Conservation (phyloP, 2,113 vertebrate genomes). For the Phocoena phocoena region DNA sequence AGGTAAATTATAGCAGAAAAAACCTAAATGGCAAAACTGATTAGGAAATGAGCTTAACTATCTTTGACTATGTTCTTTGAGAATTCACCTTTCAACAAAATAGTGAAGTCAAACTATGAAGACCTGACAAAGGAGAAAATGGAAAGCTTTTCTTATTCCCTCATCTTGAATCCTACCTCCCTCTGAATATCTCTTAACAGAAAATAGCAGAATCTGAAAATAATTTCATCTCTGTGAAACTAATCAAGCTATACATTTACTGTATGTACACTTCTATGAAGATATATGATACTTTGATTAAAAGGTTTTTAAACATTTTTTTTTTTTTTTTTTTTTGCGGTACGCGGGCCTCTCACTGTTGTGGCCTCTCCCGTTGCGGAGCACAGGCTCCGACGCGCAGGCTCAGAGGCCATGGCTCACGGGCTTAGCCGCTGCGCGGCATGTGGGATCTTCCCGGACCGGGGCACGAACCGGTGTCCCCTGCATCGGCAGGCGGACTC, state of each 20-base stretch:
- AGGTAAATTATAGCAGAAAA: neutral
- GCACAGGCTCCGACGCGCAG: too few relatives aligned
- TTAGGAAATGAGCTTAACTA: neutral
- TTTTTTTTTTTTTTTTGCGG: too few relatives aligned
- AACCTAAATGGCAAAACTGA: constrained; percentile 1
- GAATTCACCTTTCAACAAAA: constrained; percentile 51
- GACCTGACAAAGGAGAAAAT: neutral
- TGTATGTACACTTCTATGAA: neutral
- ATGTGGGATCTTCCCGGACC: too few relatives aligned
- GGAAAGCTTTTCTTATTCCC: neutral
- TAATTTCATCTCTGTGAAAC: neutral
- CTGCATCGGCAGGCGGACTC: too few relatives aligned
- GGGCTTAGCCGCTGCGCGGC: too few relatives aligned
- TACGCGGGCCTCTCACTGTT: too few relatives aligned
- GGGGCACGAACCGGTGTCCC: too few relatives aligned
- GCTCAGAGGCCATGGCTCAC: too few relatives aligned
- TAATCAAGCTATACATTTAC: neutral
- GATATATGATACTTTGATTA: neutral
- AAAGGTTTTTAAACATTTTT: constrained; percentile 13
- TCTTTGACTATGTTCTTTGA: neutral
- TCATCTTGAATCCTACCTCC: constrained; percentile 23
- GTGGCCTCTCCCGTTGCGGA: too few relatives aligned
- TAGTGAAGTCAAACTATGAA: neutral
- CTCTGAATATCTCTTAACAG: neutral
- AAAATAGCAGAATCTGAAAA: constrained; percentile 45